A percentile compares a stretch with the other conserved stretches of the same genome.
Evolutionary conservation across 2,113 vertebrate species (phyloP).

Genomic region (Rhegmatorhina hoffmannsi): DNA sequence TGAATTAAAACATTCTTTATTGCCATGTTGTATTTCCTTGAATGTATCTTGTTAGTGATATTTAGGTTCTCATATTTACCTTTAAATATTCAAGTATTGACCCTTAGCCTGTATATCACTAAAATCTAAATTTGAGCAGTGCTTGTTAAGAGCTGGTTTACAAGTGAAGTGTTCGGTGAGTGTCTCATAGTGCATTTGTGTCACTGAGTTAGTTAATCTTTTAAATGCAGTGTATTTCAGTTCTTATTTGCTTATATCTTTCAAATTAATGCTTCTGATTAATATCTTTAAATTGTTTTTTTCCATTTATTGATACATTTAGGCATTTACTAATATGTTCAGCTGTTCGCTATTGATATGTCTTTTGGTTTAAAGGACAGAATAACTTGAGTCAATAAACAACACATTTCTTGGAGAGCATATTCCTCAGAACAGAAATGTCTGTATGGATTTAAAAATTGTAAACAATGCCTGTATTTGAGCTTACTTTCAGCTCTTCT

Average conservation of each 20-base stretch:
- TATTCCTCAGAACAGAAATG: background rate
- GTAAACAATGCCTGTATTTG: background rate
- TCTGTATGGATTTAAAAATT: background rate
- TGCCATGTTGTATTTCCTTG: background rate
- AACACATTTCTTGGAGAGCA: background rate
- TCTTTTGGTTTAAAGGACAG: background rate
- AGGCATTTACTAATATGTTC: background rate
- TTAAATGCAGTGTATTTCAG: background rate
- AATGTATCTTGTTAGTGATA: background rate
- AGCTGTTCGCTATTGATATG: background rate
- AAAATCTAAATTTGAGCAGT: background rate
- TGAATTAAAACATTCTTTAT: background rate
- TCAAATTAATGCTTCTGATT: background rate
- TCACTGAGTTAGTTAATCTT: background rate
- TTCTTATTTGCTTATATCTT: background rate
- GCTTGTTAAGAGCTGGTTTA: background rate
- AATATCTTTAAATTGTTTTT: background rate
- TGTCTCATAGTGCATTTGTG: background rate
- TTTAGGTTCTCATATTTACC: background rate
- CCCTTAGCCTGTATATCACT: background rate
- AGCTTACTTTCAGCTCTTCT: background rate
- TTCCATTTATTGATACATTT: background rate
- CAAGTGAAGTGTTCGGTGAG: background rate
- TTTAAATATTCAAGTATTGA: background rate
- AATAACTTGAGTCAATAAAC: background rate